phyloP scores from a whole-genome alignment of 2,888 invertebrate species.

The Trissolcus japonicus region DNA sequence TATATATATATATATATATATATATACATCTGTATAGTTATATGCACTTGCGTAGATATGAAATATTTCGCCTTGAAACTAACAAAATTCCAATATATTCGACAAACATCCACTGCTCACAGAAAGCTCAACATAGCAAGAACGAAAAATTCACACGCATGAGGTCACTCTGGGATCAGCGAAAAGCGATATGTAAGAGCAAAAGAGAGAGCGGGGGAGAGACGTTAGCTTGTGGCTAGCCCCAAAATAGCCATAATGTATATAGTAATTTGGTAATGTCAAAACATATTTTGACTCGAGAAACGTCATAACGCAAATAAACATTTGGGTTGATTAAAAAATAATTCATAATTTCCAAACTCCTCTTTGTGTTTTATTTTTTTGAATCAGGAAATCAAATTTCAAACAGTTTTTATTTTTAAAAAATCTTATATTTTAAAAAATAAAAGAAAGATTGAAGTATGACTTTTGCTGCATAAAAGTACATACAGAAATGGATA shows the following conservation, averaged over 20 bases:
- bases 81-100: constrained; percentile 52
- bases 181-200: constrained; percentile 6
- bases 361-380: too few relatives aligned
- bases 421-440: too few relatives aligned
- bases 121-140: constrained; percentile 22
- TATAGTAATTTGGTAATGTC: constrained; percentile 27
- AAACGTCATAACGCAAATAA: too few relatives aligned
- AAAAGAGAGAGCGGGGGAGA: constrained; percentile 8
- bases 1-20: constrained; percentile 4
- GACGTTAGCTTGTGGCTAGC: constrained; percentile 22
- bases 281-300: too few relatives aligned
- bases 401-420: too few relatives aligned
- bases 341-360: constrained; percentile 20
- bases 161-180: constrained; percentile 39
- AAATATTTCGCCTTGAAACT: constrained; percentile 44
- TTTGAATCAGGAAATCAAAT: too few relatives aligned
- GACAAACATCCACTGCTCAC: constrained; percentile 34
- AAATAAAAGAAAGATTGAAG: too few relatives aligned
- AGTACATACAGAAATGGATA: too few relatives aligned
- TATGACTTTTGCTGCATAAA: too few relatives aligned
- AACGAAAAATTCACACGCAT: constrained; percentile 39
- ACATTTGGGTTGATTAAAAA: background rate
- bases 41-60: constrained; percentile 5
- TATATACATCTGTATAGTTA: constrained; percentile 26
- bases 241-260: constrained; percentile 34